phyloP scores from a whole-genome alignment of 2,888 invertebrate genomes.

The Cheilosia grossa region DNA sequence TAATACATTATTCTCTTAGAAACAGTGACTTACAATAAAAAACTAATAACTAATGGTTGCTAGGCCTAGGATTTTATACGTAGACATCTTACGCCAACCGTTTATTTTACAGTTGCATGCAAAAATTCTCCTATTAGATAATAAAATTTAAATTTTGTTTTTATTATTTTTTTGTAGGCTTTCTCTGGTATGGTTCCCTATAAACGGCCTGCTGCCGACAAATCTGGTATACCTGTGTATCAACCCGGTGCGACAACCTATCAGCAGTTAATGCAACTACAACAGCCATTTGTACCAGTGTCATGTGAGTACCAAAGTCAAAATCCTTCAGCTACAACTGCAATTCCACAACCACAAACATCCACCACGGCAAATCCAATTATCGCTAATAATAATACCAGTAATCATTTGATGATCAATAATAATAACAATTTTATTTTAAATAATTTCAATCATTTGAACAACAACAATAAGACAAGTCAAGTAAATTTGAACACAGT shows the following conservation, averaged over 20 bases:
- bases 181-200: constrained; percentile 98
- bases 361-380: constrained; percentile 83
- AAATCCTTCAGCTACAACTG: constrained; percentile 79
- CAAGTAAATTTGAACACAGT: constrained; percentile 73
- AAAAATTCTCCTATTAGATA: neutral
- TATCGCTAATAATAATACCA: constrained; percentile 76
- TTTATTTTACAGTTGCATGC: no score
- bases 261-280: constrained; percentile 97
- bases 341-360: constrained; percentile 78
- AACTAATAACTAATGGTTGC: no score
- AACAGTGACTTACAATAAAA: no score
- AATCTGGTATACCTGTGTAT: constrained; percentile 98
- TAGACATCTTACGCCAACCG: no score
- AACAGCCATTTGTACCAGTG: constrained; percentile 98
- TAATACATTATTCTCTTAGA: no score
- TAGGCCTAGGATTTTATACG: no score
- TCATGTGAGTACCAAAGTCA: constrained; percentile 95
- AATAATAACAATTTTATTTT: constrained; percentile 73
- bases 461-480: constrained; percentile 75
- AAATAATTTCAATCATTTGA: constrained; percentile 71
- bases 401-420: constrained; percentile 74
- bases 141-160: constrained; percentile 44
- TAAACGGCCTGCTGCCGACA: constrained; percentile 97
- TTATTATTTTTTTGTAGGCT: constrained; percentile 86
- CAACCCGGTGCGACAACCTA: constrained; percentile 95